These are phyloP conservation scores for Bombus difficillimus DNA, from an alignment of 1,140 invertebrate species.

Conservation along the genomic window DNA sequence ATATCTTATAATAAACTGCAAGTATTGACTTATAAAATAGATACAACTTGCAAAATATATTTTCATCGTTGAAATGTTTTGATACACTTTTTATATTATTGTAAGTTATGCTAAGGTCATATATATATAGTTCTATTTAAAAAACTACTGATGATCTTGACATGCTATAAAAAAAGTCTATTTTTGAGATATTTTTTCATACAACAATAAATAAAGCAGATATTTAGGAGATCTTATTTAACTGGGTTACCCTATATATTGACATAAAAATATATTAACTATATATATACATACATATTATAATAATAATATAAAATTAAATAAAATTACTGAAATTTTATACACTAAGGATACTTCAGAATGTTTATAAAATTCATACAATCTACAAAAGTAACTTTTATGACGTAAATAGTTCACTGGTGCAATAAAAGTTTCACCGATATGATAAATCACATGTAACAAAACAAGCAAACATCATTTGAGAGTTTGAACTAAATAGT, in stretches of 20 bases:
- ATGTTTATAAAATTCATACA: too few relatives aligned
- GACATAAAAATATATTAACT: too few relatives aligned
- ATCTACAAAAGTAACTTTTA: too few relatives aligned
- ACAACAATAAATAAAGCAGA: too few relatives aligned
- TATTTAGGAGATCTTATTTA: too few relatives aligned
- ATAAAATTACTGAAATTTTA: not conserved
- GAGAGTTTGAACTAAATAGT: not conserved
- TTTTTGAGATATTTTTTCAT: too few relatives aligned
- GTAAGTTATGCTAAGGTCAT: not conserved
- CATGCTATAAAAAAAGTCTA: too few relatives aligned
- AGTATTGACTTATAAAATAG: not conserved
- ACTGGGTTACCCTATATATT: too few relatives aligned
- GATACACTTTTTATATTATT: not conserved
- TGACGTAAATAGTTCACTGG: too few relatives aligned
- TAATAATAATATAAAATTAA: not conserved
- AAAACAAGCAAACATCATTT: not conserved
- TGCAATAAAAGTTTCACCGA: not conserved
- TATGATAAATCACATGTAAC: not conserved
- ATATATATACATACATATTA: not conserved
- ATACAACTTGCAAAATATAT: slow-evolving; percentile 10
- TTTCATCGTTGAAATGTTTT: not conserved
- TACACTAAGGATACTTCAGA: too few relatives aligned
- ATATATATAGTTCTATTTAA: not conserved
- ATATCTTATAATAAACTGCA: not conserved
- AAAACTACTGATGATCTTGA: too few relatives aligned